A percentile compares a stretch with the other conserved stretches of the same genome.
These are phyloP conservation scores for Melitaea cinxia DNA, from an alignment of 1,140 invertebrate species.

Conservation along the genomic window DNA sequence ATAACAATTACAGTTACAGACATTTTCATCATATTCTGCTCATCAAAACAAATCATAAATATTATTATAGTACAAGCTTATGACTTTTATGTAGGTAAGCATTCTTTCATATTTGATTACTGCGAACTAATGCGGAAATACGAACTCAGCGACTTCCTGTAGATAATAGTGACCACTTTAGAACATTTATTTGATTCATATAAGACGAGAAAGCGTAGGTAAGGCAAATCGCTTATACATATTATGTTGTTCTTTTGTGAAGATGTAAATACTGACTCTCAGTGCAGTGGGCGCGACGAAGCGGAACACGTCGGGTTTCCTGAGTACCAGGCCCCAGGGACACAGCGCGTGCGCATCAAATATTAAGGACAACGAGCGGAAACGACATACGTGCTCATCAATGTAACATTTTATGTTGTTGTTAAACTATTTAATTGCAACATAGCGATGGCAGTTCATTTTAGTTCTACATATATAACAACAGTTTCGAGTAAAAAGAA, in stretches of 20 bases:
- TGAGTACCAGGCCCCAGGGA: conserved; percentile 55
- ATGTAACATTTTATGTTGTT: conserved; percentile 49
- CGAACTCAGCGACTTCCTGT: conserved; percentile 28
- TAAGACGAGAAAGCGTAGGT: conserved; percentile 41
- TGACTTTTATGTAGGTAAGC: neutral
- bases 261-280: conserved; percentile 51
- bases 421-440: conserved; percentile 6
- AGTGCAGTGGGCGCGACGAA: conserved; percentile 58
- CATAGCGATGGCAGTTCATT: too few species aligned
- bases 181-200: conserved; percentile 17
- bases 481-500: neutral
- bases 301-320: conserved; percentile 74
- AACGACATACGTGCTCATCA: conserved; percentile 70
- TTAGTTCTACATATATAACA: neutral
- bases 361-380: conserved; percentile 73
- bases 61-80: neutral
- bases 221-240: conserved; percentile 31
- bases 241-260: conserved; percentile 47
- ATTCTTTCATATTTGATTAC: conserved; percentile 21
- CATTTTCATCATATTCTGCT: too few species aligned
- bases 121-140: conserved; percentile 28
- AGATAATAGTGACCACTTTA: conserved; percentile 24
- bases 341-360: conserved; percentile 54
- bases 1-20: too few species aligned
- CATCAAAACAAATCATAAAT: too few species aligned